Conservation (phyloP, 1,140 invertebrate species). For the Drosophila miranda region DNA sequence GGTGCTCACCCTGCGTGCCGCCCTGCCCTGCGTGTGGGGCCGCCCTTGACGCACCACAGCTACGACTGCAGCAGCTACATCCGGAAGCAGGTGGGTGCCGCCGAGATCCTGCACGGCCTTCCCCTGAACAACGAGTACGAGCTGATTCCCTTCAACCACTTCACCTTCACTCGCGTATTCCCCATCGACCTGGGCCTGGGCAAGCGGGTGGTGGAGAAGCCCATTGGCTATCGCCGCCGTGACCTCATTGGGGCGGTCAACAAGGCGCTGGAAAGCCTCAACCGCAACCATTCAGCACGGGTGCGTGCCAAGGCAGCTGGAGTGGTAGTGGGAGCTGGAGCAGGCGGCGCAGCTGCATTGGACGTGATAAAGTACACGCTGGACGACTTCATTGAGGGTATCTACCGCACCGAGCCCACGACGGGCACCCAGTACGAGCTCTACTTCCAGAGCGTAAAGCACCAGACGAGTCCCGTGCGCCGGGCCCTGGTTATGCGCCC, state of each 20-base stretch:
- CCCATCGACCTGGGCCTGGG: conserved; percentile 90
- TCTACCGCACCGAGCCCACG: conserved; percentile 89
- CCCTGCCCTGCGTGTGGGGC: too few species aligned
- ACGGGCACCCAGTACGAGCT: conserved; percentile 91
- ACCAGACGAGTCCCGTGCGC: conserved; percentile 73
- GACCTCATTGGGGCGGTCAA: conserved; percentile 88
- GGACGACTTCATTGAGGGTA: conserved; percentile 90
- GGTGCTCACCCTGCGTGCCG: conserved; percentile 50
- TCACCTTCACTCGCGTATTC: conserved; percentile 89
- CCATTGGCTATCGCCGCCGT: conserved; percentile 90
- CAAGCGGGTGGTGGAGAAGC: conserved; percentile 91
- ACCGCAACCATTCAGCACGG: conserved; percentile 84
- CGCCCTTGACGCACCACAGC: conserved; percentile 31
- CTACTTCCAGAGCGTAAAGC: conserved; percentile 86
- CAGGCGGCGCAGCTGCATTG: conserved; percentile 15
- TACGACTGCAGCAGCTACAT: conserved; percentile 85
- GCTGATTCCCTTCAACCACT: conserved; percentile 90
- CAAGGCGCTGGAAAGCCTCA: conserved; percentile 87
- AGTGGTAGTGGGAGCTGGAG: too few species aligned
- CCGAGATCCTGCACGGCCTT: conserved; percentile 87
- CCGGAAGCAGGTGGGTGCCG: conserved; percentile 85
- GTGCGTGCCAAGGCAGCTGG: conserved; percentile 28
- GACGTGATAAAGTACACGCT: conserved; percentile 84
- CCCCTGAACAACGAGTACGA: conserved; percentile 91
- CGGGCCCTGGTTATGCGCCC: conserved; percentile 88